Conservation (phyloP, 2,888 invertebrate genomes). For the Melolontha melolontha region DNA sequence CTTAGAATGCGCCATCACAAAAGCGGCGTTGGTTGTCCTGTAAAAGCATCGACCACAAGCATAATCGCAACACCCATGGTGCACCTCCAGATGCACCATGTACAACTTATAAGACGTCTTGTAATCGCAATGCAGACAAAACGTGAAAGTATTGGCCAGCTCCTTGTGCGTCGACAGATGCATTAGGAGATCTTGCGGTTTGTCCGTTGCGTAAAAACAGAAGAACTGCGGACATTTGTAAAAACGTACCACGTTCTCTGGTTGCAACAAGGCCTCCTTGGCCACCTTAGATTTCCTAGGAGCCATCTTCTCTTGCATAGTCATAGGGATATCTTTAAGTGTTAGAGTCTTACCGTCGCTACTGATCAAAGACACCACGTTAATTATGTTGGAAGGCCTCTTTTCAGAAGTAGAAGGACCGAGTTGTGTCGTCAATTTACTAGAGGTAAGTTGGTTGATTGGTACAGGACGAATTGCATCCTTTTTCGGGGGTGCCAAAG, state of each 20-base stretch:
- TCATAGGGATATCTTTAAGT: constrained; percentile 40
- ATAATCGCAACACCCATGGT: constrained; percentile 72
- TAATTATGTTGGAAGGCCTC: not conserved
- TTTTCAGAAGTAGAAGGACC: not conserved
- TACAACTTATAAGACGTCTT: constrained; percentile 64
- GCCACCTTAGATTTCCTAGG: constrained; percentile 52
- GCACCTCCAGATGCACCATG: constrained; percentile 70
- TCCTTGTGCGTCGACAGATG: constrained; percentile 61
- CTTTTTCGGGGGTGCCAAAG: constrained; percentile 23
- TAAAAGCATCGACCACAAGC: constrained; percentile 79
- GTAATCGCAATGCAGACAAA: constrained; percentile 67
- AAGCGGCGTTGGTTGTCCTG: constrained; percentile 71
- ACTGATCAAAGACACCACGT: not conserved
- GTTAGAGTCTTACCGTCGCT: not conserved
- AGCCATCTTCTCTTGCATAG: constrained; percentile 21
- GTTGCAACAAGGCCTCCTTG: constrained; percentile 61
- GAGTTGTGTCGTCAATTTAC: not conserved
- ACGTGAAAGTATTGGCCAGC: constrained; percentile 50
- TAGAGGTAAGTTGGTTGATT: constrained; percentile 9
- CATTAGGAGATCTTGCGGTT: constrained; percentile 57
- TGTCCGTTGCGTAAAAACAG: constrained; percentile 67
- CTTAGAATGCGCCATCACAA: constrained; percentile 72
- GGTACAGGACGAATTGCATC: constrained; percentile 29
- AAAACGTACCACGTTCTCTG: constrained; percentile 63
- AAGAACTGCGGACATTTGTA: constrained; percentile 70